Percentiles rank a stretch among this genome's conserved stretches.
phyloP scores from a whole-genome alignment of 2,113 vertebrate genomes.

The Odocoileus virginianus region DNA sequence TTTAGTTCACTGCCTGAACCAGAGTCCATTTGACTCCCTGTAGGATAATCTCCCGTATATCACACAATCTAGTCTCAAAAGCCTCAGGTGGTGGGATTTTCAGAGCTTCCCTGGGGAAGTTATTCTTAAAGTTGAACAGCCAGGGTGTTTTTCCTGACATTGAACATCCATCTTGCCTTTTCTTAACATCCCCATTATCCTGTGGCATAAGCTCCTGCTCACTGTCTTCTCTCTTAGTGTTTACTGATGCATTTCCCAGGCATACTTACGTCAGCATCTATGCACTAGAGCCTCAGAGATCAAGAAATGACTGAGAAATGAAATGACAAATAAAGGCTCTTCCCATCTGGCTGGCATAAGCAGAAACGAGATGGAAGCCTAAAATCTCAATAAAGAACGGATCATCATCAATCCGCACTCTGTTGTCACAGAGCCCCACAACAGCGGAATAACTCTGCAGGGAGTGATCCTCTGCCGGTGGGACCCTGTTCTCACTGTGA shows the following conservation, averaged over 20 bases:
- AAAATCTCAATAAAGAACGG: conserved; percentile 72
- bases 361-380: conserved; percentile 66
- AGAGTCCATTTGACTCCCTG: background rate
- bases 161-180: conserved; percentile 30
- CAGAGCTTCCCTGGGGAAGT: conserved; percentile 32
- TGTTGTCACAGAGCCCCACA: background rate
- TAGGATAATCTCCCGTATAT: background rate
- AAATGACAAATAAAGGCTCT: conserved; percentile 62
- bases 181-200: conserved; percentile 40
- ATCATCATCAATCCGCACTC: conserved; percentile 71
- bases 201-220: background rate
- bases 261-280: conserved; percentile 29
- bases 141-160: background rate
- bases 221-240: conserved; percentile 23
- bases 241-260: conserved; percentile 47
- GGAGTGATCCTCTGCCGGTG: conserved; percentile 55
- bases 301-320: conserved; percentile 62
- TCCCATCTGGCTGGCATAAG: conserved; percentile 60
- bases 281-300: conserved; percentile 43
- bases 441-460: conserved; percentile 53
- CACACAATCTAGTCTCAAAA: background rate
- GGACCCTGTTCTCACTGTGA: conserved; percentile 17
- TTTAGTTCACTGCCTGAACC: background rate
- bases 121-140: background rate
- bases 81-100: conserved; percentile 1